Evolutionary conservation across 1,140 invertebrate species (phyloP).

Genomic region (Dreissena rostriformis): DNA sequence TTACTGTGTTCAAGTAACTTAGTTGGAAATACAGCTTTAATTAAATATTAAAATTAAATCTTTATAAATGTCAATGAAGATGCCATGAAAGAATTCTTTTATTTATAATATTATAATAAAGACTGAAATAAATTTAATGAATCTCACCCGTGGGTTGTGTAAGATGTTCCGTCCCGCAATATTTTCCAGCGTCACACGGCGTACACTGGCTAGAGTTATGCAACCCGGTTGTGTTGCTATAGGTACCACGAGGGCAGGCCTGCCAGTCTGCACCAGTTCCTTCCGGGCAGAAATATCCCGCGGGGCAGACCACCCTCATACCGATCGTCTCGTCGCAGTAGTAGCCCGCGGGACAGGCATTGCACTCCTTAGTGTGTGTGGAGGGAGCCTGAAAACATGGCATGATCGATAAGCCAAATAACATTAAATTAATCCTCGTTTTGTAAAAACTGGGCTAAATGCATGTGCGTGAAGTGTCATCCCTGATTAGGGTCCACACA

Average conservation of each 20-base stretch:
- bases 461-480: too few species aligned
- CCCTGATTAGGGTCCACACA: too few species aligned
- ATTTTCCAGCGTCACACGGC: conserved; percentile 75
- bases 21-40: too few species aligned
- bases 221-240: conserved; percentile 73
- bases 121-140: not conserved
- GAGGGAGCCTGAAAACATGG: conserved; percentile 67
- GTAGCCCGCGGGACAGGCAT: conserved; percentile 75
- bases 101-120: too few species aligned
- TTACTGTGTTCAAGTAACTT: too few species aligned
- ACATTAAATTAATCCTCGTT: not conserved
- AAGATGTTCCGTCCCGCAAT: conserved; percentile 76
- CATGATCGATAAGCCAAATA: not conserved
- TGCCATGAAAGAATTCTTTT: too few species aligned
- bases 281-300: conserved; percentile 78
- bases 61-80: too few species aligned
- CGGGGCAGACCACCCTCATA: conserved; percentile 68
- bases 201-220: conserved; percentile 74
- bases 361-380: conserved; percentile 76
- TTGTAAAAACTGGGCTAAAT: too few species aligned
- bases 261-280: conserved; percentile 76
- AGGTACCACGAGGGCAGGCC: conserved; percentile 78
- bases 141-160: conserved; percentile 70
- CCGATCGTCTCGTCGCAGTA: conserved; percentile 72
- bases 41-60: too few species aligned